Conservation (phyloP, 2,113 vertebrate species). For the Pao palembangensis region DNA sequence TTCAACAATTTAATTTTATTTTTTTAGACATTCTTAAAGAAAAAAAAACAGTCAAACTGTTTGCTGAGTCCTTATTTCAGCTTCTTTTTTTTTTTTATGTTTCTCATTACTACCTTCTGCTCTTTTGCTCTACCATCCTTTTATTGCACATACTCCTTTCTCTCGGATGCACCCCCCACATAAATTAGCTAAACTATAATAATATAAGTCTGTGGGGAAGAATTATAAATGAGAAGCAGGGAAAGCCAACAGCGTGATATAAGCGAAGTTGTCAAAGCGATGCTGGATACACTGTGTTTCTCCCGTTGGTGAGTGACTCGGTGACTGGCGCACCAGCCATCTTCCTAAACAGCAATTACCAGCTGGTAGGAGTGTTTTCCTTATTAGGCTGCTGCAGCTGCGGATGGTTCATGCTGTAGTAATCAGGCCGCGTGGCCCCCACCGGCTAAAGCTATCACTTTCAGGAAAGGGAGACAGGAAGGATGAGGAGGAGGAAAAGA, state of each 20-base stretch:
- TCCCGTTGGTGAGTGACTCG: slow-evolving; percentile 43
- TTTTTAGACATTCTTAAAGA: too few relatives aligned
- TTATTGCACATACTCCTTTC: background rate
- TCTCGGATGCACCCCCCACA: background rate
- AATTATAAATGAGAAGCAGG: slow-evolving; percentile 35
- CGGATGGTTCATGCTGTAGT: slow-evolving; percentile 52
- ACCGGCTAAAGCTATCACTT: slow-evolving; percentile 49
- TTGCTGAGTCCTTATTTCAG: background rate
- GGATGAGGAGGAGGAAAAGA: background rate
- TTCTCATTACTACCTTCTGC: background rate
- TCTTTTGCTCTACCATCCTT: slow-evolving; percentile 1
- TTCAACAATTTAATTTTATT: slow-evolving; percentile 44
- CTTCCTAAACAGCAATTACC: slow-evolving; percentile 72
- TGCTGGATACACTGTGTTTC: slow-evolving; percentile 34
- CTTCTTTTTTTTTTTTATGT: too few relatives aligned
- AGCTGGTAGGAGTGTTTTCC: slow-evolving; percentile 70
- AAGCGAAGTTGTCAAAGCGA: slow-evolving; percentile 40
- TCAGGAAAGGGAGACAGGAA: slow-evolving; percentile 34
- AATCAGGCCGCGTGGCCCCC: slow-evolving; percentile 63
- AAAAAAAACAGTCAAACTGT: too few relatives aligned
- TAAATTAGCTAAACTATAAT: slow-evolving; percentile 49
- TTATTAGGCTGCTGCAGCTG: slow-evolving; percentile 71
- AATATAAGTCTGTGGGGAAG: slow-evolving; percentile 22
- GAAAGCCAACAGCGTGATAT: slow-evolving; percentile 34
- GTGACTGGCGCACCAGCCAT: slow-evolving; percentile 44